Evolutionary conservation across 1,140 invertebrate genomes (phyloP).

Genomic region (Zaprionus ghesquierei): DNA sequence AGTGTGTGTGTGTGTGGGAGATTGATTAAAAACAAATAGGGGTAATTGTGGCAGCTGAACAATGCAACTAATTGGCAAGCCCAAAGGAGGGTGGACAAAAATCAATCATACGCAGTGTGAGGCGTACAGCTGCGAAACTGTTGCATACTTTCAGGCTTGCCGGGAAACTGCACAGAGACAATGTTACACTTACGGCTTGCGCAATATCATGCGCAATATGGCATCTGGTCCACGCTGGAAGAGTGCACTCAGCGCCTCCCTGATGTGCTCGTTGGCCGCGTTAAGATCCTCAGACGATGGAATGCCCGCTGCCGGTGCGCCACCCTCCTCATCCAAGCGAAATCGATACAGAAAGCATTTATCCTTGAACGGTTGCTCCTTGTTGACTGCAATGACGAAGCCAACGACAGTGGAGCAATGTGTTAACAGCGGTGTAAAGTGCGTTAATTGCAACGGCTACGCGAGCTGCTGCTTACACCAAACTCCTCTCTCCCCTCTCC

Average conservation of each 20-base stretch:
- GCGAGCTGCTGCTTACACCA: no score
- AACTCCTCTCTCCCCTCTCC: no score
- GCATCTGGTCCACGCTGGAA: constrained; percentile 90
- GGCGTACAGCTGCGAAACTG: neutral
- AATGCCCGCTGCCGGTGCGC: constrained; percentile 70
- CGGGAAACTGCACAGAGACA: neutral
- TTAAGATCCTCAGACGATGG: constrained; percentile 85
- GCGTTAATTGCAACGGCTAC: constrained; percentile 9
- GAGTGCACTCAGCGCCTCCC: constrained; percentile 87
- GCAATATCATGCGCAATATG: constrained; percentile 90
- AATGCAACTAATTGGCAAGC: constrained; percentile 18
- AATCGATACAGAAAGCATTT: constrained; percentile 93
- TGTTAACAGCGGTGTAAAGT: constrained; percentile 20
- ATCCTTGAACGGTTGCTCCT: constrained; percentile 92
- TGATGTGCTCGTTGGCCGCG: constrained; percentile 87
- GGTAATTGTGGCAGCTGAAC: constrained; percentile 7
- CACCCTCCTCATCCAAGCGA: constrained; percentile 87
- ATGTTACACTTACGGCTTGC: constrained; percentile 88
- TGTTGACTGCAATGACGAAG: constrained; percentile 85
- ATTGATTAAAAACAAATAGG: constrained; percentile 38
- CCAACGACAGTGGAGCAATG: constrained; percentile 1
- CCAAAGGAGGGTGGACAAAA: no score
- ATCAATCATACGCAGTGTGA: constrained; percentile 37
- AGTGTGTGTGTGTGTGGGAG: neutral
- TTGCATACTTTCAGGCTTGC: neutral